Evolutionary conservation across 2,113 vertebrate species (phyloP).

Genomic region (Micromys minutus): DNA sequence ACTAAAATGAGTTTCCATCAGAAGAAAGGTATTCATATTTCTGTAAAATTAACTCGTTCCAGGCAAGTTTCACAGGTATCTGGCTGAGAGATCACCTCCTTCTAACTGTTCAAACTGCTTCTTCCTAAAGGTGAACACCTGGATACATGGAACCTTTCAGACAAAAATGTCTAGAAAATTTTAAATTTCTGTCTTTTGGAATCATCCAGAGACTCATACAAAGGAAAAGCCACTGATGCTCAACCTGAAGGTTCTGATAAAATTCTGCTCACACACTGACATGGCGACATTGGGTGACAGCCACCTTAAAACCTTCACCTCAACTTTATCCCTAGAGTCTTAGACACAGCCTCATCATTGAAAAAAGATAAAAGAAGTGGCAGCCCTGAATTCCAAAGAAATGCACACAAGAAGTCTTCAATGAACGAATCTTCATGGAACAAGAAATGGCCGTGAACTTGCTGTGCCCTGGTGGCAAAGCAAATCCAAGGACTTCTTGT

Average conservation of each 20-base stretch:
- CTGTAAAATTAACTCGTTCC: constrained; percentile 39
- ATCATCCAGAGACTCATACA: background rate
- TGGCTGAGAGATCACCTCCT: constrained; percentile 39
- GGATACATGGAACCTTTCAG: constrained; percentile 9
- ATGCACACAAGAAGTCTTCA: constrained; percentile 11
- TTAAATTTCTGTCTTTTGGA: constrained; percentile 50
- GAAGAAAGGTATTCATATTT: constrained; percentile 46
- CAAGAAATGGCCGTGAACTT: background rate
- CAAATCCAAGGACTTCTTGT: background rate
- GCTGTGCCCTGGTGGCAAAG: background rate
- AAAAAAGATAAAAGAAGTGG: constrained; percentile 10
- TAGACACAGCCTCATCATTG: constrained; percentile 7
- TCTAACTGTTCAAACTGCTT: constrained; percentile 31
- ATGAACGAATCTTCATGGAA: constrained; percentile 34
- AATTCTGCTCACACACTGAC: constrained; percentile 24
- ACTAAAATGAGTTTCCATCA: background rate
- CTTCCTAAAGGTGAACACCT: constrained; percentile 41
- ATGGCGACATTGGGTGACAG: background rate
- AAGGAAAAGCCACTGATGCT: constrained; percentile 8
- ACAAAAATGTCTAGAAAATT: constrained; percentile 48
- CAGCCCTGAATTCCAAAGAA: constrained; percentile 50
- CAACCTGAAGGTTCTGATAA: background rate
- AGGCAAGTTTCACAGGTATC: background rate
- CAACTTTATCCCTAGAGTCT: background rate
- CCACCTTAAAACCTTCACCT: background rate